Evolutionary conservation across 2,888 invertebrate species (phyloP).

Genomic region (Baronia brevicornis): DNA sequence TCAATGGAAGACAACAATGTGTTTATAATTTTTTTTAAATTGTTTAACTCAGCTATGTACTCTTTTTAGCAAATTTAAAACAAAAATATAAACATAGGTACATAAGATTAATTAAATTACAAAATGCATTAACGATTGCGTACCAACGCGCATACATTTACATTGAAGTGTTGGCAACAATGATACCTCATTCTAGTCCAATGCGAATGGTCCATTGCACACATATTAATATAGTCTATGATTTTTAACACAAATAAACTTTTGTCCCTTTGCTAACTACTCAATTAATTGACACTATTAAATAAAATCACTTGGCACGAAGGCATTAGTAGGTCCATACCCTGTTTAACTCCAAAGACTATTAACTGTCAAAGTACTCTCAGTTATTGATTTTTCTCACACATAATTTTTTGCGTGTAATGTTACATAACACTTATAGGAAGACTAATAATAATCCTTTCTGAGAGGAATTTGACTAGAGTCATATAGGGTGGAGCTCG

Average conservation of each 20-base stretch:
- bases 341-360: conserved; percentile 64
- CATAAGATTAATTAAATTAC: conserved; percentile 64
- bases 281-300: conserved; percentile 70
- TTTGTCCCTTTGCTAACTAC: conserved; percentile 58
- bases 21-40: conserved; percentile 34
- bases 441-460: conserved; percentile 47
- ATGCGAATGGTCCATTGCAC: conserved; percentile 56
- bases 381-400: conserved; percentile 36
- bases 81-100: conserved; percentile 45
- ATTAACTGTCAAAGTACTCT: conserved; percentile 67
- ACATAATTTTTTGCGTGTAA: conserved; percentile 30
- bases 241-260: conserved; percentile 62
- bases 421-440: conserved; percentile 37
- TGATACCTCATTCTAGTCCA: conserved; percentile 33
- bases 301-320: conserved; percentile 74
- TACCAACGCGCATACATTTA: conserved; percentile 38
- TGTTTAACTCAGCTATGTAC: conserved; percentile 37
- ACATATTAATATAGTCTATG: conserved; percentile 58
- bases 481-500: conserved; percentile 56
- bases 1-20: conserved; percentile 63
- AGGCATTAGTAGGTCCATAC: conserved; percentile 74
- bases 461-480: conserved; percentile 70
- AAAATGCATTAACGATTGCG: conserved; percentile 64
- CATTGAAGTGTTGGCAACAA: conserved; percentile 48
- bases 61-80: conserved; percentile 51